Conservation (phyloP, 2,797 vertebrate species). For the Tangara arthus region DNA sequence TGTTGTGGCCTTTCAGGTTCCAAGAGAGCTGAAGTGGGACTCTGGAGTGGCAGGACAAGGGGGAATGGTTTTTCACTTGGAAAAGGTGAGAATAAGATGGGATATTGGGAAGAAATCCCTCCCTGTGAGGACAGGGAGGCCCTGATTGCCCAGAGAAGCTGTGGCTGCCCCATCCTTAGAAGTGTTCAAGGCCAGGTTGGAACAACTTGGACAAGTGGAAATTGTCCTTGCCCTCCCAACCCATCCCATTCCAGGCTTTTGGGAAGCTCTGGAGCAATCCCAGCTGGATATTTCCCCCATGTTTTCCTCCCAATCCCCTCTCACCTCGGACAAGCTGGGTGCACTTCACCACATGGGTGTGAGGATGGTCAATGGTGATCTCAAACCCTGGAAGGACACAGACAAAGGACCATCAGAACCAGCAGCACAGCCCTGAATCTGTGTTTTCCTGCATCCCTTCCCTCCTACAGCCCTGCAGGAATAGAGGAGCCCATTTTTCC, state of each 20-base stretch:
- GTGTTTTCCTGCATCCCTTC: not conserved
- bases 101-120: not conserved
- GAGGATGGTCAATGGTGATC: constrained; percentile 96
- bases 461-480: constrained; percentile 1
- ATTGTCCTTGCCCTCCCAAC: not conserved
- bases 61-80: too few species aligned
- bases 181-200: not conserved
- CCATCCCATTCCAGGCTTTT: not conserved
- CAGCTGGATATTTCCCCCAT: fast-evolving
- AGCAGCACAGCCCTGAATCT: not conserved
- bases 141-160: not conserved
- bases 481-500: not conserved
- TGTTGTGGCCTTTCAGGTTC: too few species aligned
- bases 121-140: not conserved
- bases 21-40: too few species aligned
- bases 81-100: not conserved
- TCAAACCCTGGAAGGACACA: constrained; percentile 86
- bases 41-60: too few species aligned
- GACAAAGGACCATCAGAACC: not conserved
- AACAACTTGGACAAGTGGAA: not conserved
- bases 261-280: not conserved
- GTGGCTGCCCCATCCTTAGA: not conserved
- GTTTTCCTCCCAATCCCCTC: not conserved
- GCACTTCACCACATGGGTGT: constrained; percentile 95
- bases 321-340: constrained; percentile 93